These are phyloP conservation scores for Chalcis sispes DNA, from an alignment of 2,888 invertebrate genomes.

Conservation along the genomic window DNA sequence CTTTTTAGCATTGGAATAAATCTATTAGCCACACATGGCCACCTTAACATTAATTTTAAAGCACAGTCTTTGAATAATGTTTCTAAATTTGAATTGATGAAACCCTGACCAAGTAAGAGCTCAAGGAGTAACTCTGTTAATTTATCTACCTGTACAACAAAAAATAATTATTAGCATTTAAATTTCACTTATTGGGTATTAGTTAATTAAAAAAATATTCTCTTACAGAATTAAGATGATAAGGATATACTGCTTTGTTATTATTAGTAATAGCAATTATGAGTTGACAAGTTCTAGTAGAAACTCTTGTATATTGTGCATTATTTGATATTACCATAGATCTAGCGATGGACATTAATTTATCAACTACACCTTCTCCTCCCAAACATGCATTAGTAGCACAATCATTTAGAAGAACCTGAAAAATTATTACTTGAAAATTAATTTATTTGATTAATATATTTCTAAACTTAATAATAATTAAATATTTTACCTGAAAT, in stretches of 20 bases:
- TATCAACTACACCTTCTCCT: constrained; percentile 73
- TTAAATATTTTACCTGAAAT: constrained; percentile 68
- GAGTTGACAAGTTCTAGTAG: constrained; percentile 73
- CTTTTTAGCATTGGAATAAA: constrained; percentile 70
- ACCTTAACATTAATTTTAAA: constrained; percentile 73
- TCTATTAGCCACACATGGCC: constrained; percentile 73
- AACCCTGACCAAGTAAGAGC: constrained; percentile 71
- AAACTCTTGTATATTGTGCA: constrained; percentile 73
- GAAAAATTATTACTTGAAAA: constrained; percentile 27
- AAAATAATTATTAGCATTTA: constrained; percentile 7
- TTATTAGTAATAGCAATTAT: constrained; percentile 74
- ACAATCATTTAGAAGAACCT: constrained; percentile 74
- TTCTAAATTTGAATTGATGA: constrained; percentile 72
- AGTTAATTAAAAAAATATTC: constrained; percentile 6
- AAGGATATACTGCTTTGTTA: constrained; percentile 71
- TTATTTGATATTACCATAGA: constrained; percentile 74
- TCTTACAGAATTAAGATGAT: constrained; percentile 72
- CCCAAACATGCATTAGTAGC: constrained; percentile 70
- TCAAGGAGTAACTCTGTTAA: constrained; percentile 72
- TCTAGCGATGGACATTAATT: constrained; percentile 72
- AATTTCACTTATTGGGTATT: constrained; percentile 1
- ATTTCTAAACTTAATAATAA: background rate
- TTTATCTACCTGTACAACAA: constrained; percentile 70
- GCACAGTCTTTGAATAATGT: constrained; percentile 72
- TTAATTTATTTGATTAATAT: background rate